A percentile compares a stretch with the other conserved stretches of the same genome.
Evolutionary conservation across 2,113 vertebrate species (phyloP).

Genomic region (Eolophus roseicapilla): DNA sequence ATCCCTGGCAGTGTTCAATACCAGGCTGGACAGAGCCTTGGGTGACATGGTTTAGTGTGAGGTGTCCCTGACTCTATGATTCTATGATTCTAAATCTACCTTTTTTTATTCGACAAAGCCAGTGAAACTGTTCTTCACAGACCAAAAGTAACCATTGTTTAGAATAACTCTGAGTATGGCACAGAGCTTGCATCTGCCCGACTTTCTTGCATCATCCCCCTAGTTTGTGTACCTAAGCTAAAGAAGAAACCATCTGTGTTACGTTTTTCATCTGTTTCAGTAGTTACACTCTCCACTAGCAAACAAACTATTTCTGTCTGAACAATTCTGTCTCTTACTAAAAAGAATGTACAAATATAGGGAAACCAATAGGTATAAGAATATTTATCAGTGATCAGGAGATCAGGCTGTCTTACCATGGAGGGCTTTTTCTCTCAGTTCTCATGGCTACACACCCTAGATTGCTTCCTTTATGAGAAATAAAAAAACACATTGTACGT

Average conservation of each 20-base stretch:
- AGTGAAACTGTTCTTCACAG: slow-evolving; percentile 81
- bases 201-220: slow-evolving; percentile 84
- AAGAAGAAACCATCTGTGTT: slow-evolving; percentile 6
- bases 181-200: slow-evolving; percentile 77
- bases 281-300: not conserved
- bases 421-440: slow-evolving; percentile 67
- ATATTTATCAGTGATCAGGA: not conserved
- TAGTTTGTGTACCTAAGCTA: slow-evolving; percentile 84
- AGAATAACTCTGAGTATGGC: not conserved
- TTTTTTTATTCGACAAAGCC: slow-evolving; percentile 90
- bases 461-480: slow-evolving; percentile 73
- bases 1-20: too few species aligned
- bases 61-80: too few species aligned
- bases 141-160: slow-evolving; percentile 79
- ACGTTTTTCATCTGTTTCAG: not conserved
- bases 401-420: not conserved
- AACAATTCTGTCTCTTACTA: not conserved
- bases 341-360: not conserved
- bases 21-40: too few species aligned
- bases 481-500: not conserved
- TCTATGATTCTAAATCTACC: slow-evolving; percentile 69
- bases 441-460: slow-evolving; percentile 88
- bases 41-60: too few species aligned
- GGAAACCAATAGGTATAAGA: not conserved
- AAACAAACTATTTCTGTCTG: not conserved